These are phyloP conservation scores for Montipora capricornis DNA, from an alignment of 64 coral and sea anemone genomes.

Conservation along the genomic window DNA sequence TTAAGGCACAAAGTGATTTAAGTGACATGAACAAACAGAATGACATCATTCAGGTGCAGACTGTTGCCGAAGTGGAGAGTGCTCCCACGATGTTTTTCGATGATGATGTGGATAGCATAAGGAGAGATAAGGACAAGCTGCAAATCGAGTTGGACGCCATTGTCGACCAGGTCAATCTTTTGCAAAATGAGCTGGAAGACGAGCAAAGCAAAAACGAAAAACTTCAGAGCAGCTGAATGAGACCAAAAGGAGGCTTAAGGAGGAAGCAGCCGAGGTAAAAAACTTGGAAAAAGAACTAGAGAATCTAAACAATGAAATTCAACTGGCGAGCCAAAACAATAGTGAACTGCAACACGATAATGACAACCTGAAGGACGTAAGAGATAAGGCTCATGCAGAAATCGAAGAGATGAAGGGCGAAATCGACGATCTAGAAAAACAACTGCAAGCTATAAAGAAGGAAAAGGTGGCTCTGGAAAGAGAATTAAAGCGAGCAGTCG, in stretches of 20 bases:
- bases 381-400: slow-evolving; percentile 75
- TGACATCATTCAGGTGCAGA: slow-evolving; percentile 66
- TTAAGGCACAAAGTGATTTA: slow-evolving; percentile 71
- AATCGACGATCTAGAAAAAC: slow-evolving; percentile 21
- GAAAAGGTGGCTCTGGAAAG: slow-evolving; percentile 49
- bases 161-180: slow-evolving; percentile 51
- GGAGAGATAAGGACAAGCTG: slow-evolving; percentile 80
- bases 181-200: slow-evolving; percentile 65
- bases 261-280: slow-evolving; percentile 75
- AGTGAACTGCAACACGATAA: slow-evolving; percentile 80
- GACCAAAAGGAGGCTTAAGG: slow-evolving; percentile 75
- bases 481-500: slow-evolving; percentile 13
- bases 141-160: slow-evolving; percentile 70
- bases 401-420: slow-evolving; percentile 12
- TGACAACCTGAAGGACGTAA: slow-evolving; percentile 71
- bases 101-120: slow-evolving; percentile 77
- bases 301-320: slow-evolving; percentile 66
- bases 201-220: slow-evolving; percentile 63
- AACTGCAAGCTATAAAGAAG: slow-evolving; percentile 3
- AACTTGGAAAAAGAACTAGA: slow-evolving; percentile 78
- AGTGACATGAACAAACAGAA: slow-evolving; percentile 55
- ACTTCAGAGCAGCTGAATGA: slow-evolving; percentile 45
- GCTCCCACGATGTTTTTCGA: slow-evolving; percentile 77
- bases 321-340: slow-evolving; percentile 75
- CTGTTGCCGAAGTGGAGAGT: slow-evolving; percentile 77